Evolutionary conservation across 92 coral and sea anemone species (phyloP), one percentile per base, ranked within the genome.

Genomic region (Siderastrea siderea): DNA sequence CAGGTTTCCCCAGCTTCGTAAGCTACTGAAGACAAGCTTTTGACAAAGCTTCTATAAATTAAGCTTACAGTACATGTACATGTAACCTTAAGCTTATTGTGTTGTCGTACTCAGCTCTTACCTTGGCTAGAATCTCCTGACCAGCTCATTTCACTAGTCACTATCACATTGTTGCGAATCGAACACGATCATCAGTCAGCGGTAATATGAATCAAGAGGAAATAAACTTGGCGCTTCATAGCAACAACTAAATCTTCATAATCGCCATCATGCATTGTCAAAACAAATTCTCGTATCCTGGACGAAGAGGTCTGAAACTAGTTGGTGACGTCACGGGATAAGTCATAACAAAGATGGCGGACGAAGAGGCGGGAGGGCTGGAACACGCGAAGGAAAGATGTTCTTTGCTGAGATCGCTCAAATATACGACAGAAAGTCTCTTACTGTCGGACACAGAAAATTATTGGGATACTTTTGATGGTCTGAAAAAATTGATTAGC

Each of bases 261-360:
- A 26, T 26, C 38, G 38, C 38, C 38, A 26, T 26, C 38, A 26
- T 26, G 38, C 38, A 26, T 26, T 26, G 38, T 26, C 38, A 26
- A 26, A 26, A 26, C 38, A 26, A 26, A 26, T 26, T 26, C 38
- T 26, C 38, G 38, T 26, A 26, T 51, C 3, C 8, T 50, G 61
- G 63, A 52, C 16, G 69, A 82, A n/a, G 58, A 72, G 62, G 61
- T 17, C 86, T 82, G 86, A 2, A 47, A 6, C 75, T 4, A 66
- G 53, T 4, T 2, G n/a, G 62, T 73, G 82, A 87, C 77, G 82
- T 77, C 83, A 76, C 19, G 48, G 58, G 3, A 38, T 60, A 68
- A 26, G 55, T 63, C 76, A 96, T 43, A 96, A 93, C 93, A 92
- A 96, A 92, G 88, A 97, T 97, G 99, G 99, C 98, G 97, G 93